These are phyloP conservation scores for Leptocoma aspasia DNA, from an alignment of 2,113 vertebrate genomes.

Conservation along the genomic window DNA sequence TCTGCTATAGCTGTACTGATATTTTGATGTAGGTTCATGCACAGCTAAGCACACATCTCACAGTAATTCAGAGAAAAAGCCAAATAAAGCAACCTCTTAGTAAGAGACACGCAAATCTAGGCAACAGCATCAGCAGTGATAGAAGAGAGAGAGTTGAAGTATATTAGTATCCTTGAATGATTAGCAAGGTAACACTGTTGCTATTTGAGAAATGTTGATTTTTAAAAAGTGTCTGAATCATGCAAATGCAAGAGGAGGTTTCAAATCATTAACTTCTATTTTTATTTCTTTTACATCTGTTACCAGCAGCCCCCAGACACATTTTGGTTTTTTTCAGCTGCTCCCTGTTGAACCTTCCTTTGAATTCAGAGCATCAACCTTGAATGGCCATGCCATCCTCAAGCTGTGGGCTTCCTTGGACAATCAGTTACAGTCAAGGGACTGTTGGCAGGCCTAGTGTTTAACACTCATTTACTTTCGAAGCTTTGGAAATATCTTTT, in stretches of 20 bases:
- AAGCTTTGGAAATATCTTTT: background rate
- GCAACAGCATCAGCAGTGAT: background rate
- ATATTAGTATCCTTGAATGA: background rate
- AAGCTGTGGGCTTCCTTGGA: background rate
- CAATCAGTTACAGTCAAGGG: background rate
- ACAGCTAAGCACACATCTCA: background rate
- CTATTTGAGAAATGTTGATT: background rate
- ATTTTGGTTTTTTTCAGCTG: background rate
- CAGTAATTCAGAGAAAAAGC: background rate
- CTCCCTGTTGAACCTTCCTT: background rate
- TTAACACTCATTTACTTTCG: background rate
- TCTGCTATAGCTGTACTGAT: too few species aligned
- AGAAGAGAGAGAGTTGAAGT: background rate
- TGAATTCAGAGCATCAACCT: background rate
- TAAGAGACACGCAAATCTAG: background rate
- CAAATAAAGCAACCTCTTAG: background rate
- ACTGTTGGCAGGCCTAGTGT: background rate
- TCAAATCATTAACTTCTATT: background rate
- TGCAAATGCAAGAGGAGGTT: background rate
- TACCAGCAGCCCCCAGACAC: background rate
- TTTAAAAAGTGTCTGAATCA: conserved; percentile 14
- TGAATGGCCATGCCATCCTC: accelerated
- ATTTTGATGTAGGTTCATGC: too few species aligned
- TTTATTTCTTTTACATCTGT: background rate
- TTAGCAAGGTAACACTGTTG: background rate